Base-by-base conservation (phyloP, 2,113 vertebrate species). In the Gymnogyps californianus region DNA sequence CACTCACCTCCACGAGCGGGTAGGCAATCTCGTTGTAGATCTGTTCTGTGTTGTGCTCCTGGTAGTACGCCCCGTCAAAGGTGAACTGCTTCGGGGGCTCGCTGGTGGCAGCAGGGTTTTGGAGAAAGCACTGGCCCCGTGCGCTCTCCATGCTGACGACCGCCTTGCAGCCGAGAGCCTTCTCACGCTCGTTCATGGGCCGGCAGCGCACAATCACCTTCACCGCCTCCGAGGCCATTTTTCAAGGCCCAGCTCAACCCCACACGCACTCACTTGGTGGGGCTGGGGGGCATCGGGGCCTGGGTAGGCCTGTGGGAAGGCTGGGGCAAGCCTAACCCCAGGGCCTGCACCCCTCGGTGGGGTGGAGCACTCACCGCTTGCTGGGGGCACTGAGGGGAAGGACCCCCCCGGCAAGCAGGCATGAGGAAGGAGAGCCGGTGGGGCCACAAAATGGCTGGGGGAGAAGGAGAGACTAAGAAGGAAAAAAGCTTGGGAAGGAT, bases 11-110 rank as follows among this genome's bases (percentile, higher is more conserved):
- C 71, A 99, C 98, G 13, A 99, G 94, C 1, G 98, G 98, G 93
- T 98, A 99, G 31, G 99, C 98, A 7, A 99, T 98, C 86, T 99
- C 98, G 5, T 98, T 99, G 98, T 99, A 99, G 98, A 99, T 98
- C 98, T 99, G 98, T 95, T 99, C 98, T 0, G 99, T 99, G 96
- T 93, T 97, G 74, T 99, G 99, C 51, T 98, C 98, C 40, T 95
- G 91, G 80, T 87, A 94, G 96, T 99, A 99, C 1, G 98, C 98
- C 89, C 99, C 99, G 6, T 99, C 98, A 36, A 99, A 99, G 79
- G 98, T 99, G 98, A 99, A 99, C 94, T 98, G 99, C 91, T 99
- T 99, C 3, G 99, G 98, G 7, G 99, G 98, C 94, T 99, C 98
- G 0, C 96, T 87, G 0, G 71, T 7, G 1, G 97, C 97, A 3